Conservation (phyloP, 23 tunicate species). For the Styela plicata region DNA sequence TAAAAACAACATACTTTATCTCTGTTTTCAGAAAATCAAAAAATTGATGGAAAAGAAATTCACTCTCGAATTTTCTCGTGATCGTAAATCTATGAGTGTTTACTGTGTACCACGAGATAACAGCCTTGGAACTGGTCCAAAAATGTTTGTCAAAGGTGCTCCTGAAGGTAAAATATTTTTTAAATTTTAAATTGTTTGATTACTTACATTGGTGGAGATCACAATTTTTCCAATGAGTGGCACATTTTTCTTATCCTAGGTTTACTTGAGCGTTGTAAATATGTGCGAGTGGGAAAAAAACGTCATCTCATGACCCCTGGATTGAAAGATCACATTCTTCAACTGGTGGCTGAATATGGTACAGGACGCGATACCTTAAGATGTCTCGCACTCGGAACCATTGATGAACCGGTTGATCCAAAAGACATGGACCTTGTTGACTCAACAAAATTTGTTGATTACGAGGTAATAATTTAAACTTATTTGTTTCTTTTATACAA, state of each 20-base stretch:
- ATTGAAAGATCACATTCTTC: slow-evolving; percentile 50
- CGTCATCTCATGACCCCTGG: slow-evolving; percentile 49
- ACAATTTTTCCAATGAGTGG: background rate
- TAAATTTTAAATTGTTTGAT: background rate
- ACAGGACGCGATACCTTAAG: slow-evolving; percentile 96
- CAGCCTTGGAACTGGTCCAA: slow-evolving; percentile 35
- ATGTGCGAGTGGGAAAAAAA: slow-evolving; percentile 77
- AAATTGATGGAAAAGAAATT: slow-evolving; percentile 64
- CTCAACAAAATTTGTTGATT: slow-evolving; percentile 66
- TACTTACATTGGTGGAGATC: background rate
- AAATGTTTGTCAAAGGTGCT: slow-evolving; percentile 93
- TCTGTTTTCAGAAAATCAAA: slow-evolving; percentile 39
- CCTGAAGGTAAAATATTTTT: slow-evolving; percentile 73
- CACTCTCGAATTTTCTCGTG: slow-evolving; percentile 96
- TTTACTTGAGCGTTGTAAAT: slow-evolving; percentile 77
- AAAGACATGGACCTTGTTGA: slow-evolving; percentile 79
- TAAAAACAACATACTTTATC: background rate
- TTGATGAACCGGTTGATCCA: slow-evolving; percentile 61
- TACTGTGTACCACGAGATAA: slow-evolving; percentile 66
- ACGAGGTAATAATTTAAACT: slow-evolving; percentile 48
- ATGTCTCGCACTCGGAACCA: slow-evolving; percentile 92
- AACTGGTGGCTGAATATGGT: slow-evolving; percentile 83
- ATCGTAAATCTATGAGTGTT: slow-evolving; percentile 96
- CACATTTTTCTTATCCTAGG: background rate
- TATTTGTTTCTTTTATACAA: too few relatives aligned